Base-by-base conservation (phyloP, 2,888 invertebrate genomes). In the Hypena proboscidalis region DNA sequence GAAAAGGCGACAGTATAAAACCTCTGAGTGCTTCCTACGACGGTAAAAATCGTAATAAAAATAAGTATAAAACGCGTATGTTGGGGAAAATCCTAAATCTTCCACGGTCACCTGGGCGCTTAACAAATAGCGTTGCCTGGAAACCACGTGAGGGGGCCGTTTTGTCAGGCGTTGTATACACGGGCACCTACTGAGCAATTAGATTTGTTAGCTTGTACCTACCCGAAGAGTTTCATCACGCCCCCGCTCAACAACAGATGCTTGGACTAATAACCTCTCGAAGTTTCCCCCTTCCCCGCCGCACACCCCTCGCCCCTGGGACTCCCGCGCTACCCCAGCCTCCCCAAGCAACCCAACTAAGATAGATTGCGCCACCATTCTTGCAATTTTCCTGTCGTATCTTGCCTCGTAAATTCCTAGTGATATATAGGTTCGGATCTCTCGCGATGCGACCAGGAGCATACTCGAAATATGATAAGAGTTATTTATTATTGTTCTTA, bases 341-440 rank as follows among this genome's bases (percentile, higher is more conserved):
- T 83, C 84, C 85, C 88, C 83, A 82, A 64, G 64, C 91, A 85
- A 92, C 92, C 92, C 94, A 94, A 94, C 94, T 93, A 94, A 95
- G 95, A 95, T 95, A 95, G 95, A 95, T 95, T 95, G 95, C 95
- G 93, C 94, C 94, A 94, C 95, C 95, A 95, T 95, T 95, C 95
- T 95, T 95, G 95, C 95, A 95, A 95, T 95, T 95, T 95, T 95
- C 95, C 95, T 95, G 95, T 95, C 95, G 95, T 95, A 95, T 95
- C 95, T 95, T 94, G 93, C 94, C 93, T 94, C 95, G 94, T 95
- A 95, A 95, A 95, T 95, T 94, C 93, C 92, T 92, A 88, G 94
- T 95, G 95, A 95, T 94, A 94, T 95, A 95, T 95, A 93, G 93
- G 88, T 89, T 87, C 68, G 90, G 91, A 91, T 91, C 91, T 89